Conservation (phyloP, 2,113 vertebrate genomes). For the Salminus brasiliensis region DNA sequence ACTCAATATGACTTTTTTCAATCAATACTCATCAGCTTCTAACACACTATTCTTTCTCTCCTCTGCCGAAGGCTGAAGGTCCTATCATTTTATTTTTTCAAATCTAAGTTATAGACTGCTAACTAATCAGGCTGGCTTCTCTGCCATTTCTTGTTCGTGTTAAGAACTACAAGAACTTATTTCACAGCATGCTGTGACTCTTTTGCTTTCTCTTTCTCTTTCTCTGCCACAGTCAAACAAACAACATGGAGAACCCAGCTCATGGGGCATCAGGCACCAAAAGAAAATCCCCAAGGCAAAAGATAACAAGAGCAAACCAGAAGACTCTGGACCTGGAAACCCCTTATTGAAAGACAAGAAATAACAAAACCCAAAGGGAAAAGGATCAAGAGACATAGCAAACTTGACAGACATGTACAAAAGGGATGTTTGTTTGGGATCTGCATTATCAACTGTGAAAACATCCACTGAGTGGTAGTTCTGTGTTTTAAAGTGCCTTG, state of each 20-base stretch:
- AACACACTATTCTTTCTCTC: too few relatives aligned
- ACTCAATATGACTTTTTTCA: too few relatives aligned
- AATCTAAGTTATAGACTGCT: too few relatives aligned
- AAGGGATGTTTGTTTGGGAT: neutral
- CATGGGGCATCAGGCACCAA: neutral
- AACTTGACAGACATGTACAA: neutral
- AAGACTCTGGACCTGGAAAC: neutral
- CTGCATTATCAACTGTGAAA: neutral
- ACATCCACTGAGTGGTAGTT: too few relatives aligned
- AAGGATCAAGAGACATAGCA: neutral
- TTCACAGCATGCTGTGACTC: too few relatives aligned
- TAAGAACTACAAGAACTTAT: too few relatives aligned
- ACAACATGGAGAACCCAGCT: neutral
- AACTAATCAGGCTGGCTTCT: too few relatives aligned
- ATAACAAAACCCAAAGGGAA: neutral
- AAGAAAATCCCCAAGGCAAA: neutral
- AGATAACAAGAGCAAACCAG: neutral
- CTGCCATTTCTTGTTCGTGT: too few relatives aligned
- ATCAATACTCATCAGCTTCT: too few relatives aligned
- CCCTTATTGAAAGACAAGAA: neutral
- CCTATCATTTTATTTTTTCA: too few relatives aligned
- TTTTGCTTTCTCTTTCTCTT: neutral
- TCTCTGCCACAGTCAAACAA: neutral
- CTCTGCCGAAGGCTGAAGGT: too few relatives aligned
- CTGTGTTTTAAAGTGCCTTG: too few relatives aligned